phyloP scores from a whole-genome alignment of 2,797 vertebrate genomes.

The Spinibarbus caldwelli region DNA sequence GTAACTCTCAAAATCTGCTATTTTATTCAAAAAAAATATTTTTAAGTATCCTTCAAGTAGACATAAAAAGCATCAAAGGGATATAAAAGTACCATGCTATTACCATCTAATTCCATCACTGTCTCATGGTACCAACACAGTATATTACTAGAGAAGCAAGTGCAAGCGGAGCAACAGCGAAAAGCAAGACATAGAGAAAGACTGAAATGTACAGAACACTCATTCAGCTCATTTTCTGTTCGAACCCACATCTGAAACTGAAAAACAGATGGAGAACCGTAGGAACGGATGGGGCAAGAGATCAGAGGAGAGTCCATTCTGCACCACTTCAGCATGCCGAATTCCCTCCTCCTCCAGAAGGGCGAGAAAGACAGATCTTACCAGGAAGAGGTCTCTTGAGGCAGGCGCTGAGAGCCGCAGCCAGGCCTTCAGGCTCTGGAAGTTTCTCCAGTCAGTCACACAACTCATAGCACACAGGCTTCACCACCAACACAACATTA shows the following conservation, averaged over 20 bases:
- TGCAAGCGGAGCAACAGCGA: background rate
- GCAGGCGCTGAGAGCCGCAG: slow-evolving; percentile 64
- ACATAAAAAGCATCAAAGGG: background rate
- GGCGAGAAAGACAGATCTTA: slow-evolving; percentile 70
- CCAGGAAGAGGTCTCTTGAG: slow-evolving; percentile 73
- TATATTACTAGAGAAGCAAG: background rate
- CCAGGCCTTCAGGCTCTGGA: slow-evolving; percentile 76
- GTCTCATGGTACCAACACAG: background rate
- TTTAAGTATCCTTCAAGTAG: background rate
- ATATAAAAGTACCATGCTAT: background rate
- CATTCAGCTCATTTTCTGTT: slow-evolving; percentile 22
- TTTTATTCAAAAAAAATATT: background rate
- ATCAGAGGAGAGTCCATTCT: slow-evolving; percentile 62
- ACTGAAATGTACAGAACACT: background rate
- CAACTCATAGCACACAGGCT: slow-evolving; percentile 76
- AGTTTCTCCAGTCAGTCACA: slow-evolving; percentile 82
- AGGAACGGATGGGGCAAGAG: slow-evolving; percentile 53
- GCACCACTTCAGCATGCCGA: slow-evolving; percentile 64
- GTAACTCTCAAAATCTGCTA: background rate
- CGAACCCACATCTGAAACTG: background rate
- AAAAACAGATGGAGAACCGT: slow-evolving; percentile 42
- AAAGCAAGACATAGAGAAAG: background rate
- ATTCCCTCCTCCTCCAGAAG: slow-evolving; percentile 66
- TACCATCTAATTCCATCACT: background rate
- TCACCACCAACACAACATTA: slow-evolving; percentile 83